Percentiles rank a stretch among this genome's conserved stretches.
phyloP scores from a whole-genome alignment of 2,888 invertebrate genomes.

The Pollenia amentaria region DNA sequence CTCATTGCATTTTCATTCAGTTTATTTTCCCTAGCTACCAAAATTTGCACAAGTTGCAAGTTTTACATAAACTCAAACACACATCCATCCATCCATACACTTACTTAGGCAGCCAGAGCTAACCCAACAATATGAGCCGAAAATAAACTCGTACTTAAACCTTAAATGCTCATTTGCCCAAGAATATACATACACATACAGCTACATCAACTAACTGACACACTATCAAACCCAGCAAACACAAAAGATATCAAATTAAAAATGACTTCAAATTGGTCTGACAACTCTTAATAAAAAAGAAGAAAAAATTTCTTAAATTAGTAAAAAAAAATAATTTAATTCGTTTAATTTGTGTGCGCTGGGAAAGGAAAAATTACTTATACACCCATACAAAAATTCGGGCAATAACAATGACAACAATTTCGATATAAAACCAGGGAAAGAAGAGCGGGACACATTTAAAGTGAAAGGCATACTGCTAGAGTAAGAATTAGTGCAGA shows the following conservation, averaged over 20 bases:
- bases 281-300: too few species aligned
- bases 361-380: background rate
- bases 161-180: constrained; percentile 62
- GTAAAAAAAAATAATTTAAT: too few species aligned
- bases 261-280: too few species aligned
- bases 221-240: constrained; percentile 10
- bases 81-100: background rate
- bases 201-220: background rate
- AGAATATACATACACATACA: constrained; percentile 21
- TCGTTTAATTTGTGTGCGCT: too few species aligned
- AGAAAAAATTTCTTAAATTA: too few species aligned
- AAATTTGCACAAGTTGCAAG: constrained; percentile 64
- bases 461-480: constrained; percentile 40
- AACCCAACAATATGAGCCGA: constrained; percentile 35
- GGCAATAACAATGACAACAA: constrained; percentile 50
- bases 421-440: constrained; percentile 1
- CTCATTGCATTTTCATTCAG: constrained; percentile 62
- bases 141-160: constrained; percentile 51
- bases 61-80: constrained; percentile 41
- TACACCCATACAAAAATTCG: constrained; percentile 26
- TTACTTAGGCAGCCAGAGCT: background rate
- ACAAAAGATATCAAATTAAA: too few species aligned
- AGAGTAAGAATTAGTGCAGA: constrained; percentile 4
- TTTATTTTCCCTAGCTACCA: constrained; percentile 71
- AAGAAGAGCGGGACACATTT: background rate